Evolutionary conservation across 2,113 vertebrate genomes (phyloP).

Genomic region (Erythrolamprus reginae): DNA sequence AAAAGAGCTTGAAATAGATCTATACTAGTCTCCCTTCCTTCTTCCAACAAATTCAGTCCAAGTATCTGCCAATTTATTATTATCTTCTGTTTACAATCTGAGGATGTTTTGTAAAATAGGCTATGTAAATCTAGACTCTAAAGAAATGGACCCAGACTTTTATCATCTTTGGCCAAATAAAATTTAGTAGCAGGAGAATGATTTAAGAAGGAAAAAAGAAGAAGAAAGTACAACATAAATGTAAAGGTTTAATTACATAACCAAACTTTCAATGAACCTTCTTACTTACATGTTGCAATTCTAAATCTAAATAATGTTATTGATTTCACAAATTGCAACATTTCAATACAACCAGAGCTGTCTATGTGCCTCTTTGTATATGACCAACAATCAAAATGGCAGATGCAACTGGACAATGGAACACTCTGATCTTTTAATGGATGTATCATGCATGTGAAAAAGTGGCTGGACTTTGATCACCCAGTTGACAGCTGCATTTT

Average conservation of each 20-base stretch:
- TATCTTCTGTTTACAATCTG: neutral
- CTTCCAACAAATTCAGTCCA: neutral
- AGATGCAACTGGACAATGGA: neutral
- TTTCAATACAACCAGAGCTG: neutral
- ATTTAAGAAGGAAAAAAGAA: neutral
- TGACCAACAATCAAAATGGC: neutral
- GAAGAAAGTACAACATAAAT: neutral
- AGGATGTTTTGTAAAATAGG: neutral
- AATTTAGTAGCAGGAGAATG: neutral
- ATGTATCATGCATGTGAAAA: neutral
- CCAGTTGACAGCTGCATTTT: neutral
- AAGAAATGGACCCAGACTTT: neutral
- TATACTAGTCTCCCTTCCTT: neutral
- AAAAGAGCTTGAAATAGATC: too few relatives aligned
- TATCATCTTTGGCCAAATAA: neutral
- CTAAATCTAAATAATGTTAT: neutral
- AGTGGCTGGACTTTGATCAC: neutral
- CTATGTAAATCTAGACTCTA: neutral
- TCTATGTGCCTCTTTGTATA: neutral
- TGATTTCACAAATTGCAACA: neutral
- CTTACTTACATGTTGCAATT: neutral
- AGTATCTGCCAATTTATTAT: neutral
- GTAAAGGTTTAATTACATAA: neutral
- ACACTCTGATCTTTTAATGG: neutral
- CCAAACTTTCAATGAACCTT: neutral